Evolutionary conservation across 2,888 invertebrate genomes (phyloP), one percentile per base, ranked within the genome.

Genomic region (Macaria liturata): DNA sequence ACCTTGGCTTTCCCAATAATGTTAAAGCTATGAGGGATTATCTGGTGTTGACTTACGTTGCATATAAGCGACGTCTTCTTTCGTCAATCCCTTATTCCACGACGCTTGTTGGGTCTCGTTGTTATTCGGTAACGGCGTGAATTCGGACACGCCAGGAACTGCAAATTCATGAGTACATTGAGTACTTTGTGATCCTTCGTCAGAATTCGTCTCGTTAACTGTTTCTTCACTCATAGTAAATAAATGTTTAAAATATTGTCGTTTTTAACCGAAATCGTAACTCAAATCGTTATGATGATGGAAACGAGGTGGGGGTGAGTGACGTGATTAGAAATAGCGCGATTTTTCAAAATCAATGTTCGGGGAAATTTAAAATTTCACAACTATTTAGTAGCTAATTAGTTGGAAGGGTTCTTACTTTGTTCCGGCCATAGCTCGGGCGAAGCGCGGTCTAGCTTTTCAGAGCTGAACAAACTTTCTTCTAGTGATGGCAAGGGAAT

Each of bases 401-500:
- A 30, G 47, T 46, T 57, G 39, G 50, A 9, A 4, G 48, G 47
- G 34, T 60, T 49, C 95, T 95, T 93, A 98, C 98, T 96, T 92
- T 97, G 96, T 86, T 98, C 98, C 32, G 98, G 98, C 98, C 98
- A 99, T 75, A 98, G 87, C 81, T 98, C 98, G 39, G 98, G 98
- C 3, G 98, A 98, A n/a, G 97, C 95, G 71, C 98, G 94, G 86
- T 98, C 98, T 71, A 99, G 90, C 81, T 97, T 97, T 90, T 99
- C 98, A 78, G 96, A 93, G 78, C 98, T 97, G 73, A 97, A 92
- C 60, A 98, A 93, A 80, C 95, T 96, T 78, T 96, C 95, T 81
- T 96, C 97, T 70, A 92, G 80, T 60, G 90, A 88, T 69, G 87
- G 81, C 86, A 92, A 71, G 64, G 92, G 89, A 86, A 90, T 91